These are phyloP conservation scores for Bolborhynchus lineola DNA, from an alignment of 2,113 vertebrate species.

Conservation along the genomic window DNA sequence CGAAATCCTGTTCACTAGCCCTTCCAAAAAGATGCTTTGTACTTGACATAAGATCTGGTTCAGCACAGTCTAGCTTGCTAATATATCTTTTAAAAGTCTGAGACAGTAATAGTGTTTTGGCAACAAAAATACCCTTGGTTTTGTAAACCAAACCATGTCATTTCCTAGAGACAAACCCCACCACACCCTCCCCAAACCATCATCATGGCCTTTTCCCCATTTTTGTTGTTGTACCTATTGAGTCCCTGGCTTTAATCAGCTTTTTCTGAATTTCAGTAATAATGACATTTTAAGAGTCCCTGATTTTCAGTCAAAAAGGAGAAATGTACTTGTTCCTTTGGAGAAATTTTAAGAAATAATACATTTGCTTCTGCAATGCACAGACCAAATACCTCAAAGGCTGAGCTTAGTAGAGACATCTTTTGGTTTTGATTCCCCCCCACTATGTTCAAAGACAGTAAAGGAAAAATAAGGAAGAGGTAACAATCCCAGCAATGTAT, in stretches of 20 bases:
- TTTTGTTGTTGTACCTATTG: background rate
- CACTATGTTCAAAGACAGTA: no score
- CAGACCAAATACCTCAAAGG: background rate
- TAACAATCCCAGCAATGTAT: background rate
- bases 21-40: background rate
- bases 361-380: background rate
- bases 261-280: background rate
- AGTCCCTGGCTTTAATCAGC: background rate
- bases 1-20: background rate
- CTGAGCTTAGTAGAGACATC: background rate
- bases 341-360: background rate
- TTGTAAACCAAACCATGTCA: background rate
- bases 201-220: background rate
- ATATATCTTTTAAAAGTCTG: background rate
- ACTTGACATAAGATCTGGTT: background rate
- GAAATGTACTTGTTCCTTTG: background rate
- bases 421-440: background rate
- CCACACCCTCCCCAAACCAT: background rate
- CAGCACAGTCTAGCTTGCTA: background rate
- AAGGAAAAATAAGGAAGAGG: background rate
- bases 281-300: background rate
- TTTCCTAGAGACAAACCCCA: background rate
- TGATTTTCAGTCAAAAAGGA: background rate
- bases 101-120: background rate
- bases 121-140: background rate